These are phyloP conservation scores for Drosophila kurseongensis DNA, from an alignment of 1,140 invertebrate genomes.

Conservation along the genomic window DNA sequence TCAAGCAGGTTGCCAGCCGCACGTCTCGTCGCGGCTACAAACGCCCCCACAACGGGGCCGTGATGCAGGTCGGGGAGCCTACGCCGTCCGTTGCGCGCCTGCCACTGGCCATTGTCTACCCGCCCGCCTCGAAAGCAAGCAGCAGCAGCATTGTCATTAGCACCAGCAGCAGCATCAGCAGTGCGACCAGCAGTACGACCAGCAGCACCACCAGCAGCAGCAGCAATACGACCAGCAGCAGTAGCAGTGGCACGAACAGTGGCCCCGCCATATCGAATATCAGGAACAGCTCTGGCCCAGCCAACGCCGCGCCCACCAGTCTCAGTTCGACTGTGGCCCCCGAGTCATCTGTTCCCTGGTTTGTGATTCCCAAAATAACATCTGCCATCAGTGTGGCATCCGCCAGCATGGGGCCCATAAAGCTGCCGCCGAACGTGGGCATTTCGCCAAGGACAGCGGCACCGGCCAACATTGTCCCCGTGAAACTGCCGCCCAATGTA, in stretches of 20 bases:
- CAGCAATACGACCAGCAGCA: background rate
- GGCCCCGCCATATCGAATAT: background rate
- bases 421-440: background rate
- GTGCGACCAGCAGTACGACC: background rate
- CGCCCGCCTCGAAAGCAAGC: slow-evolving; percentile 6
- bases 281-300: background rate
- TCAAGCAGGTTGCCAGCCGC: slow-evolving; percentile 5
- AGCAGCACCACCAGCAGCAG: background rate
- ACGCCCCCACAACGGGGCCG: background rate
- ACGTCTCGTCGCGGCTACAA: background rate
- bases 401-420: background rate
- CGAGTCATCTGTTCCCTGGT: background rate
- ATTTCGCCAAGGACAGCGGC: background rate
- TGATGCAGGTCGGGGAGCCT: background rate
- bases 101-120: slow-evolving; percentile 62
- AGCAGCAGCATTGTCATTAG: no score
- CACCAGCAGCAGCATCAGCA: background rate
- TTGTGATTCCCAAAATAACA: slow-evolving; percentile 24
- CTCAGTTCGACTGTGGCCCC: no score
- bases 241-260: background rate
- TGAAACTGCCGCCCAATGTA: background rate
- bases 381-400: slow-evolving; percentile 20
- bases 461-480: background rate
- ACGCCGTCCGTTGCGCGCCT: slow-evolving; percentile 5
- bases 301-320: background rate